Percentiles rank a stretch among this genome's conserved stretches.
Evolutionary conservation across 2,797 vertebrate genomes (phyloP).

Genomic region (Chloroceryle inda): DNA sequence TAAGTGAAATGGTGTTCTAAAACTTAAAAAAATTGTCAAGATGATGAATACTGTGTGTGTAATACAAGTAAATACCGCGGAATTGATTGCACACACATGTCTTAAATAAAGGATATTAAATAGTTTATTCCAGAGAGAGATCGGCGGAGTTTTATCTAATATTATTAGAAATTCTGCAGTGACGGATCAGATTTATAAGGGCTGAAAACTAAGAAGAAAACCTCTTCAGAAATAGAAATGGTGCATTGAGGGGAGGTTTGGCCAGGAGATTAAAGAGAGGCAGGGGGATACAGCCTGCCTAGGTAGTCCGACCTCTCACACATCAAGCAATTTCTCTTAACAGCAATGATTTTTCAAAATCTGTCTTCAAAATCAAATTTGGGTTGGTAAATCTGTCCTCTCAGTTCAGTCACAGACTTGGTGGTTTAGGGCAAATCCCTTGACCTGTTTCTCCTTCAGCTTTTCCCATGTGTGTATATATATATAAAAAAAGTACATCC

Average conservation of each 20-base stretch:
- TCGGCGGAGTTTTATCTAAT: conserved; percentile 60
- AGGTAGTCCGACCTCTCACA: background rate
- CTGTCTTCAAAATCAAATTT: background rate
- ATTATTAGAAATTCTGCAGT: conserved; percentile 62
- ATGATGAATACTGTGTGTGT: conserved; percentile 70
- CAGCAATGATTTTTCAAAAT: background rate
- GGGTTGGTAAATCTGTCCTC: background rate
- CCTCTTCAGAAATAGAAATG: conserved; percentile 35
- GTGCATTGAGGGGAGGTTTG: background rate
- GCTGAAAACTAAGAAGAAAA: conserved; percentile 50
- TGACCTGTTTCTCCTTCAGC: background rate
- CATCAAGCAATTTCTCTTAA: background rate
- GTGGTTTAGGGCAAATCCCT: background rate
- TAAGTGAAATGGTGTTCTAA: conserved; percentile 70
- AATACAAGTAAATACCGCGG: conserved; percentile 70
- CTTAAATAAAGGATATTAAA: conserved; percentile 70
- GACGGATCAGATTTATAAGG: conserved; percentile 59
- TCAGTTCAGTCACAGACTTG: background rate
- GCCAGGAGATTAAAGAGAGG: background rate
- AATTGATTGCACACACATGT: conserved; percentile 66
- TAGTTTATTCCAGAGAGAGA: conserved; percentile 65
- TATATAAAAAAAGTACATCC: background rate
- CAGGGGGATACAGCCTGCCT: background rate
- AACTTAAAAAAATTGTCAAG: conserved; percentile 75
- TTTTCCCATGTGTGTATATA: background rate